These are phyloP conservation scores for Australoheros scitulus DNA, from an alignment of 2,113 vertebrate genomes.

Conservation along the genomic window DNA sequence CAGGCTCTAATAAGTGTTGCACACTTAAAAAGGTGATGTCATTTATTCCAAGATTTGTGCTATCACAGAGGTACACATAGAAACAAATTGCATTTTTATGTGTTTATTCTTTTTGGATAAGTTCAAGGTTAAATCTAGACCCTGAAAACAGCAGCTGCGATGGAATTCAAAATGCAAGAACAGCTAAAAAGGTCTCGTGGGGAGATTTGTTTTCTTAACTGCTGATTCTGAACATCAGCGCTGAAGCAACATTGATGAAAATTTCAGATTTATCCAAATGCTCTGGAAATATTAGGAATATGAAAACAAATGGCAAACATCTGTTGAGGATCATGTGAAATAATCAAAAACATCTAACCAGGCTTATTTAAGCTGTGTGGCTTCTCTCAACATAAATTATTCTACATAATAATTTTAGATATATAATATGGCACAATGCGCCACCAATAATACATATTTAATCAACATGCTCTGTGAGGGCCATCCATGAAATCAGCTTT, in stretches of 20 bases:
- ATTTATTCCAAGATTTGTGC: background rate
- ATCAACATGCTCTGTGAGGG: background rate
- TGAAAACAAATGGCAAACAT: background rate
- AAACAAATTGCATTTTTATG: background rate
- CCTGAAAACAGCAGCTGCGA: background rate
- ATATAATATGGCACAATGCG: background rate
- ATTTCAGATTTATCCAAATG: background rate
- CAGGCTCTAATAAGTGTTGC: slow-evolving; percentile 31
- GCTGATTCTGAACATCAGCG: background rate
- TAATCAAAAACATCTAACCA: background rate
- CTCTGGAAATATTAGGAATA: background rate
- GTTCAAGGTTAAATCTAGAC: background rate
- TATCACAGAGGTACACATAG: background rate
- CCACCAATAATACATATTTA: background rate
- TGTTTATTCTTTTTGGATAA: background rate
- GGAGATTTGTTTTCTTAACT: background rate
- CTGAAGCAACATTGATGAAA: background rate
- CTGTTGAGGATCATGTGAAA: background rate
- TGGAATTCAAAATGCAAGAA: background rate
- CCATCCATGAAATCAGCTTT: background rate
- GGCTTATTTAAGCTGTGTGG: too few relatives aligned
- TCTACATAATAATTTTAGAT: background rate
- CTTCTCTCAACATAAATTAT: background rate
- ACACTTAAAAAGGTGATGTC: slow-evolving; percentile 30
- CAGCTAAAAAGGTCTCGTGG: background rate